These are phyloP conservation scores for Camptogramma bilineatum DNA, from an alignment of 2,888 invertebrate genomes.

Conservation along the genomic window DNA sequence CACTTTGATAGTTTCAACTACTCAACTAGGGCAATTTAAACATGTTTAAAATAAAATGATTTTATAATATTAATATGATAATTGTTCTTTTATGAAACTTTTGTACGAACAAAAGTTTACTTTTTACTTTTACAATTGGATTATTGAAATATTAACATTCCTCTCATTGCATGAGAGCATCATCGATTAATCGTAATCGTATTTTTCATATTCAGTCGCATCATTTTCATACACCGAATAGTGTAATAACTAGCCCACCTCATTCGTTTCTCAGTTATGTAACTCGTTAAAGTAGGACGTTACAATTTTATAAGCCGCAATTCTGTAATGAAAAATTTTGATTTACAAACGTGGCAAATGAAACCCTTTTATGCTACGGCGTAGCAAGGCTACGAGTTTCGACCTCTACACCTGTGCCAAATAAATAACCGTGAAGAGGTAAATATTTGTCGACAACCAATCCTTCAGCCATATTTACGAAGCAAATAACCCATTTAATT, in stretches of 20 bases:
- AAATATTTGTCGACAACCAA: conserved; percentile 33
- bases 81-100: too few species aligned
- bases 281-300: too few species aligned
- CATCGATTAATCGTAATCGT: neutral
- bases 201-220: neutral
- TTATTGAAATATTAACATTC: neutral
- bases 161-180: too few species aligned
- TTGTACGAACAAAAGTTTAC: too few species aligned
- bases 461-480: conserved; percentile 22
- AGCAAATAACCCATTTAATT: conserved; percentile 19
- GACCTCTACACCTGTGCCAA: conserved; percentile 63
- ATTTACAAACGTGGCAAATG: conserved; percentile 60
- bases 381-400: conserved; percentile 26
- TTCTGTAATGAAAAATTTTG: neutral
- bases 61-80: neutral
- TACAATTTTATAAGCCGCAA: neutral
- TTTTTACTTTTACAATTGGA: neutral
- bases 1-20: conserved; percentile 35
- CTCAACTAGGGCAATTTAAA: conserved; percentile 21
- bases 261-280: too few species aligned
- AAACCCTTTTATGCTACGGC: conserved; percentile 38
- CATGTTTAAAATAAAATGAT: conserved; percentile 30
- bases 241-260: too few species aligned
- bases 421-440: conserved; percentile 35
- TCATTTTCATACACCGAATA: neutral